Base-by-base conservation (phyloP, 2,888 invertebrate genomes). In the Acanthoscelides obtectus region DNA sequence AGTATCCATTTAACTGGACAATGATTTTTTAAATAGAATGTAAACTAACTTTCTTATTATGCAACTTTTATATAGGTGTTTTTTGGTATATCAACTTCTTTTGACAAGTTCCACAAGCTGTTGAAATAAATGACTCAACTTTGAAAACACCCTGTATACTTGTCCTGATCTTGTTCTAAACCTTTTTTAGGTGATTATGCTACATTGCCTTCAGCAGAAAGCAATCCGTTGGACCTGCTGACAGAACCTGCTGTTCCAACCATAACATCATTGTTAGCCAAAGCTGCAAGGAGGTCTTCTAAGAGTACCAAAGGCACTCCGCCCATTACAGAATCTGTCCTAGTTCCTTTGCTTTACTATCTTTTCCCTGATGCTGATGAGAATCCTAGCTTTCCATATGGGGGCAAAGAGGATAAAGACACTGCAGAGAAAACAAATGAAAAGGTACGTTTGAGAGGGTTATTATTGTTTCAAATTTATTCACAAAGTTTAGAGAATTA, bases 361-460 rank as follows among this genome's bases (percentile, higher is more conserved):
- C 86, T 97, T 22, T 97, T 97, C 83, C 97, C 97, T 70, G 96
- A 97, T 88, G 94, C 95, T 71, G 91, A 93, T 76, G 89, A 90
- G 72, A 88, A 90, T 73, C 84, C 88, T 72, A 87, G 84, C 68
- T 88, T 86, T 82, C 87, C 87, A 1, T 91, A 91, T 81, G 85
- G 86, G 66, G 84, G 86, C 66, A 82, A 85, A 66, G 83, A 87
- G 45, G 87, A 87, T 76, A 83, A 87, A 25, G 78, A 78, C 22
- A 67, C 71, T 20, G 17, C 66, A 20, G 75, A 73, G 20, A 72
- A 65, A 67, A 70, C 64, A 12, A 25, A 25, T 63, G 71, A 72
- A 68, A 75, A 75, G 27, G 77, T 76, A 64, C 71, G 72, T 68
- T 20, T 67, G 17, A 22, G n/a, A n/a, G n/a, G n/a, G n/a, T n/a